Base-by-base conservation (phyloP, 2,888 invertebrate species). In the Frankliniella intonsa region DNA sequence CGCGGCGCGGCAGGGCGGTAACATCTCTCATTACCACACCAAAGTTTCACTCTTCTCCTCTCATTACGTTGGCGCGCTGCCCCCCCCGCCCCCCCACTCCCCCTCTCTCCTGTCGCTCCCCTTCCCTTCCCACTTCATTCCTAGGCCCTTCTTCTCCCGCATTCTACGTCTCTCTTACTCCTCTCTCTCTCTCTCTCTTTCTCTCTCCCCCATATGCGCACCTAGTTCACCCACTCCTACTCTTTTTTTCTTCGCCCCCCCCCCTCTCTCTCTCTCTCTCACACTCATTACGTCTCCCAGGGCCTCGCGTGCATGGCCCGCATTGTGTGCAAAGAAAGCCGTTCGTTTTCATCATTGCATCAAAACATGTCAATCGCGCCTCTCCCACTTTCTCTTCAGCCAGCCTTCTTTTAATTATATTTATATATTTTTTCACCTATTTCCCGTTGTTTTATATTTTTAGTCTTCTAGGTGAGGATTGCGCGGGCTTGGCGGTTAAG, bases 321-420 rank as follows among this genome's bases (percentile, higher is more conserved):
- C 69, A 76, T 76, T 76, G 69, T 76, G 69, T 76, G 69, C 69
- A 76, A 76, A 76, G 69, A 76, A 76, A 76, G 69, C 25, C 69
- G 69, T 22, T 76, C 69, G 69, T 76, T 76, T 76, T 76, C 69
- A 76, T 55, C 55, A 55, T 55, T 55, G 55, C 55, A 55, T 76
- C 69, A 76, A 76, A 76, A 76, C 69, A 76, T 76, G 69, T 76
- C 69, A 76, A 76, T 76, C 69, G 25, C 19, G 5, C 62, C 62
- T 17, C 62, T 17, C 62, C 62, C 12, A 22, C 69, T 76, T 76
- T 76, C 69, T 22, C 69, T 22, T 25, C 9, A 12, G 69, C 69
- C 25, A 19, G 17, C 1, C 17, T 55, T 8, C 55, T 14, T 55
- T 55, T 55, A 17, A 14, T 17, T 14, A 2, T 55, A 69, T 69